A percentile compares a stretch with the other conserved stretches of the same genome.
phyloP scores from a whole-genome alignment of 2,113 vertebrate species.

The Suncus etruscus region DNA sequence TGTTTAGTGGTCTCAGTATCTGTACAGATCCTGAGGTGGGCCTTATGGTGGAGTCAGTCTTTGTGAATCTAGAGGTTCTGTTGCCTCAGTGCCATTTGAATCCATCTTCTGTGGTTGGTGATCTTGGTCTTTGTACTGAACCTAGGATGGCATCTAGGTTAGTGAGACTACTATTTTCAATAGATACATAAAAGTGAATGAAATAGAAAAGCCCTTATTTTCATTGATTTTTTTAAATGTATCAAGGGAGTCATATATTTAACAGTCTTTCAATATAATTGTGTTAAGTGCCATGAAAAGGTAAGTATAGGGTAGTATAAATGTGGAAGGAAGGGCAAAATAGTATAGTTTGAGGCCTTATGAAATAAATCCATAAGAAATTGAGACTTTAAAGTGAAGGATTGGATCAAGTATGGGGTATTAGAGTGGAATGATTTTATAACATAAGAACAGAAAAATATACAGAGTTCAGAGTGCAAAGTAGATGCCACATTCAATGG shows the following conservation, averaged over 20 bases:
- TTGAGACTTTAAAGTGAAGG: neutral
- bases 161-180: neutral
- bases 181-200: neutral
- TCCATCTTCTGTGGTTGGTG: too few species aligned
- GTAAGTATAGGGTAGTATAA: neutral
- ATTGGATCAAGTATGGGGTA: neutral
- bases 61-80: too few species aligned
- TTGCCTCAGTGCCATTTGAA: too few species aligned
- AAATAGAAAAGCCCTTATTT: neutral
- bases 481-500: neutral
- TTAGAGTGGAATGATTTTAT: neutral
- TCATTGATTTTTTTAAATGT: slow-evolving; percentile 26
- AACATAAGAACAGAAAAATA: neutral
- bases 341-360: neutral
- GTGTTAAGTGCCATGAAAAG: slow-evolving; percentile 10
- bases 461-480: neutral
- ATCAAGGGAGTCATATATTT: neutral
- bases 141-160: too few species aligned
- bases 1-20: too few species aligned
- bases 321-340: neutral
- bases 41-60: too few species aligned
- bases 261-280: slow-evolving; percentile 7
- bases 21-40: too few species aligned
- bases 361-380: neutral
- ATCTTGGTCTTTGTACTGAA: too few species aligned